These are phyloP conservation scores for Muricea muricata DNA, from an alignment of 92 coral and sea anemone species.

Conservation along the genomic window DNA sequence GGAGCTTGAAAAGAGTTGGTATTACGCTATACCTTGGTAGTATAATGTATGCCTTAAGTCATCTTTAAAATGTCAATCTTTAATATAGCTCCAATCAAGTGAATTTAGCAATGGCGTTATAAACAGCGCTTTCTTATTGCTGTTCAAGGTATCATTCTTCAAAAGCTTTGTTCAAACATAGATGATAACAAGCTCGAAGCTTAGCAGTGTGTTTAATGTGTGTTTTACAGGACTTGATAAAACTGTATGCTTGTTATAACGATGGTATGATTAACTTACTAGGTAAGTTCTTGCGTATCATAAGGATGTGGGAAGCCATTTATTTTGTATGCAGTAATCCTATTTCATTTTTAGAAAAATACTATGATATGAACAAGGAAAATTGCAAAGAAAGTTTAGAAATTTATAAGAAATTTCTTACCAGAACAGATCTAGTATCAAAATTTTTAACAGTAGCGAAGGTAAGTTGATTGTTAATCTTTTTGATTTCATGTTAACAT, in stretches of 20 bases:
- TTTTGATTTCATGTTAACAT: too few relatives aligned
- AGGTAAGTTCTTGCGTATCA: too few relatives aligned
- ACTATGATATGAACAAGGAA: slow-evolving; percentile 92
- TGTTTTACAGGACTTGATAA: slow-evolving; percentile 87
- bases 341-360: slow-evolving; percentile 84
- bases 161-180: too few relatives aligned
- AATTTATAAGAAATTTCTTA: slow-evolving; percentile 84
- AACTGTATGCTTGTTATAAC: slow-evolving; percentile 95
- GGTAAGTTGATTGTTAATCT: slow-evolving; percentile 44
- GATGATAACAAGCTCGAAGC: neutral
- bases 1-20: too few relatives aligned
- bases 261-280: slow-evolving; percentile 94
- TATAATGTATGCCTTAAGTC: too few relatives aligned
- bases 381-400: slow-evolving; percentile 86
- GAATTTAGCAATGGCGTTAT: slow-evolving; percentile 37
- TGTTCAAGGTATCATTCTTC: slow-evolving; percentile 12
- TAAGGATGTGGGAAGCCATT: too few relatives aligned
- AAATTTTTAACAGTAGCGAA: slow-evolving; percentile 91
- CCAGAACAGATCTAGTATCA: slow-evolving; percentile 84
- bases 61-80: too few relatives aligned
- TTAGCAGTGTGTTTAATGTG: neutral
- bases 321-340: too few relatives aligned
- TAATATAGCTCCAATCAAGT: slow-evolving; percentile 22
- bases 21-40: too few relatives aligned
- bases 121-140: slow-evolving; percentile 40